These are phyloP conservation scores for Pseudochirops cupreus DNA, from an alignment of 2,797 vertebrate species.

Conservation along the genomic window DNA sequence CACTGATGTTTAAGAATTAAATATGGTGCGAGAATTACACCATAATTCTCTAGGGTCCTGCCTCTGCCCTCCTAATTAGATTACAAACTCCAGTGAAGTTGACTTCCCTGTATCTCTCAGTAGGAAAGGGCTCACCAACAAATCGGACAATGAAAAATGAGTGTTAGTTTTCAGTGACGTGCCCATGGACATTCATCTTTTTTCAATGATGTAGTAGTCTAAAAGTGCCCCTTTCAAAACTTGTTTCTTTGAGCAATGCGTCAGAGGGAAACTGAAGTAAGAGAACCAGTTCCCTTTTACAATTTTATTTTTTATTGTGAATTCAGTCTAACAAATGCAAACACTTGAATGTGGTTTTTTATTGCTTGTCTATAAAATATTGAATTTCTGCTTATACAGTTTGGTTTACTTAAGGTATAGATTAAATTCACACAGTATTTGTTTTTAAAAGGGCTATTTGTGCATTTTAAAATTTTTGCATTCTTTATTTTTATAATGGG, in stretches of 20 bases:
- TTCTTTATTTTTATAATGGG: not conserved
- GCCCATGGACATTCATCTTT: not conserved
- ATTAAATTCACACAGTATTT: not conserved
- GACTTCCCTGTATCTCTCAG: not conserved
- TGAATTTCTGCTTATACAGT: not conserved
- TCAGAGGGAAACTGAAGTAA: not conserved
- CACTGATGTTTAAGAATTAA: slow-evolving; percentile 13
- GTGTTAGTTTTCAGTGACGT: not conserved
- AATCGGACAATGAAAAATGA: not conserved
- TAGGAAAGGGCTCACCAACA: not conserved
- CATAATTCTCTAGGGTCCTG: not conserved
- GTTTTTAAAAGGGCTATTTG: not conserved
- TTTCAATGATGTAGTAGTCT: not conserved
- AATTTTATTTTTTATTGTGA: not conserved
- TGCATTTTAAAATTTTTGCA: not conserved
- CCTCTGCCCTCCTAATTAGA: not conserved
- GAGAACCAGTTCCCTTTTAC: not conserved
- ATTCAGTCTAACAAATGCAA: not conserved
- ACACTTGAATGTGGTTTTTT: not conserved
- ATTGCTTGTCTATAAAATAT: not conserved
- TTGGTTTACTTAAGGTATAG: not conserved
- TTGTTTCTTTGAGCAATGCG: not conserved
- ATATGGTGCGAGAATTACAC: slow-evolving; percentile 11
- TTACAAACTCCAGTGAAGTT: slow-evolving; percentile 17
- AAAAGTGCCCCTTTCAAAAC: not conserved